Evolutionary conservation across 2,113 vertebrate species (phyloP).

Genomic region (Nothocercus nigrocapillus): DNA sequence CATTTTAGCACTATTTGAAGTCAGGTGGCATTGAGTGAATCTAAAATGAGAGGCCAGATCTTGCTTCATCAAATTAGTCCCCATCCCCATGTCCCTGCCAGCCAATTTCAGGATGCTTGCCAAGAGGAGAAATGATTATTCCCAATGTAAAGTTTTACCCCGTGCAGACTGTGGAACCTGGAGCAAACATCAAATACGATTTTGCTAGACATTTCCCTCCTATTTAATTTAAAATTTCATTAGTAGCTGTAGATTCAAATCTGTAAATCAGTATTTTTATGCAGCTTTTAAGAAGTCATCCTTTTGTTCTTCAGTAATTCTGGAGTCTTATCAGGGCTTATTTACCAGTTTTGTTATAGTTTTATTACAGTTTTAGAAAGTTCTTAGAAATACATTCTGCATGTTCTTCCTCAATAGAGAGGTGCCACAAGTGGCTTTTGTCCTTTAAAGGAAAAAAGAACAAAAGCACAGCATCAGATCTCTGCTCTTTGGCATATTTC

Average conservation of each 20-base stretch:
- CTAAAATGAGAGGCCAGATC: conserved; percentile 43
- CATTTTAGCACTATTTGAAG: conserved; percentile 38
- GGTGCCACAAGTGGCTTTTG: background rate
- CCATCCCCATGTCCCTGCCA: background rate
- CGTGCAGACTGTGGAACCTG: background rate
- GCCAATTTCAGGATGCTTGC: background rate
- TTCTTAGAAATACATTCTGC: background rate
- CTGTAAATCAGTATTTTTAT: background rate
- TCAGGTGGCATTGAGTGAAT: conserved; percentile 28
- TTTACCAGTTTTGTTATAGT: background rate
- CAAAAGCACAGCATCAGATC: background rate
- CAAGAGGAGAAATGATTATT: background rate
- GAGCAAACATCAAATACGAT: background rate
- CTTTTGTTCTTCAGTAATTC: background rate
- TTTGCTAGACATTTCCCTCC: background rate
- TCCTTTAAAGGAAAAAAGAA: background rate
- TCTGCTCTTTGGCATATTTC: background rate
- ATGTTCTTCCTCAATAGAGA: background rate
- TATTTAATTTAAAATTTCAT: background rate
- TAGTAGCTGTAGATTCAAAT: background rate
- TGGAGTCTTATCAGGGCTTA: background rate
- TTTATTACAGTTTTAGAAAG: background rate
- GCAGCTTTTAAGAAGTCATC: background rate
- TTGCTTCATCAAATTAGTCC: conserved; percentile 20
- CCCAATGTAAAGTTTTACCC: background rate